A percentile compares a stretch with the other conserved stretches of the same genome.
phyloP scores from a whole-genome alignment of 1,140 invertebrate species.

The Littorina saxatilis region DNA sequence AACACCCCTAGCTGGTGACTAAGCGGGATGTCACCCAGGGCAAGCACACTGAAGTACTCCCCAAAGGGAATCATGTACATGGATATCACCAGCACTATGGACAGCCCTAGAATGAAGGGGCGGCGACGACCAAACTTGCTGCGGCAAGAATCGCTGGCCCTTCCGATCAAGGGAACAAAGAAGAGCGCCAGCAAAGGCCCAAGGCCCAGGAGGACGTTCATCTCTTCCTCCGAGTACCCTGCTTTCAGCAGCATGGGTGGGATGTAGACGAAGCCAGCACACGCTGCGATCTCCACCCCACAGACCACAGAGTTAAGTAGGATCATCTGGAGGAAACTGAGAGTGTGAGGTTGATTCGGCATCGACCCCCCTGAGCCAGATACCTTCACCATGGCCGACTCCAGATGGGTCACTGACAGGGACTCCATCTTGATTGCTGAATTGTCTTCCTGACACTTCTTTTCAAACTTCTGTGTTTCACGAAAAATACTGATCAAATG shows the following conservation, averaged over 20 bases:
- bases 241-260: slow-evolving; percentile 78
- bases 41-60: slow-evolving; percentile 58
- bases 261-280: slow-evolving; percentile 78
- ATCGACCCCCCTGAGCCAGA: not conserved
- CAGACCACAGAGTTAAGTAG: slow-evolving; percentile 76
- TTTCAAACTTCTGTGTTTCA: no score
- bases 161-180: slow-evolving; percentile 76
- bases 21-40: slow-evolving; percentile 50
- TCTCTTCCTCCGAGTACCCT: slow-evolving; percentile 76
- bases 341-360: slow-evolving; percentile 28
- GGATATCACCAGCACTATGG: slow-evolving; percentile 72
- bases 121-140: slow-evolving; percentile 75
- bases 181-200: slow-evolving; percentile 76
- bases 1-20: slow-evolving; percentile 58
- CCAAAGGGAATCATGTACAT: slow-evolving; percentile 73
- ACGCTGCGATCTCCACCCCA: slow-evolving; percentile 77
- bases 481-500: no score
- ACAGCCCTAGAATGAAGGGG: slow-evolving; percentile 76
- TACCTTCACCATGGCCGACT: slow-evolving; percentile 29
- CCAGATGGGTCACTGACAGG: slow-evolving; percentile 37
- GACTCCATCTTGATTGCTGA: slow-evolving; percentile 42
- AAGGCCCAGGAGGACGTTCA: slow-evolving; percentile 75
- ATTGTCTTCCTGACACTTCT: no score
- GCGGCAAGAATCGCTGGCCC: slow-evolving; percentile 75
- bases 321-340: slow-evolving; percentile 63